Percentiles rank a stretch among this genome's conserved stretches.
These are phyloP conservation scores for Himantopus leucocephalus DNA, from an alignment of 2,113 vertebrate genomes.

Conservation along the genomic window DNA sequence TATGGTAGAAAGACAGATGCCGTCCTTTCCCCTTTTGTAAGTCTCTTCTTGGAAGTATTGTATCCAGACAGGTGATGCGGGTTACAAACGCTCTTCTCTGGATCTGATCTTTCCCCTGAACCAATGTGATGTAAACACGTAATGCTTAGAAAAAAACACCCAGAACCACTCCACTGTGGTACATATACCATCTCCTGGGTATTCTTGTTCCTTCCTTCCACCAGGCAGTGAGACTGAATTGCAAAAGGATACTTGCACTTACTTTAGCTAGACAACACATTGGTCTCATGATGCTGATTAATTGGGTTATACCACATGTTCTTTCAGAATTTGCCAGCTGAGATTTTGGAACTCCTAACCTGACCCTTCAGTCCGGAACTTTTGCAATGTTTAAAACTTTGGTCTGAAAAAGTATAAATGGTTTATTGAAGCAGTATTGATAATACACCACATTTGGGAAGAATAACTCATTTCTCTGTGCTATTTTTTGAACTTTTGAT, in stretches of 20 bases:
- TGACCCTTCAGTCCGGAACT: background rate
- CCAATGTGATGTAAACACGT: background rate
- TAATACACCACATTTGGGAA: background rate
- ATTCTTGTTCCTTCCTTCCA: background rate
- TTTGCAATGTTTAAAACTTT: background rate
- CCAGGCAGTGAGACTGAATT: background rate
- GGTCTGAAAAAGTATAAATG: background rate
- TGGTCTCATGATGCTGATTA: background rate
- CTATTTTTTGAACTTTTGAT: constrained; percentile 61
- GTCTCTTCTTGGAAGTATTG: background rate
- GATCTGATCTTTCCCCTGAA: background rate
- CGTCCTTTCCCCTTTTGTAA: background rate
- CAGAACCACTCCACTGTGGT: background rate
- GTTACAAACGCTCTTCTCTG: background rate
- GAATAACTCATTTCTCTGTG: constrained; percentile 10
- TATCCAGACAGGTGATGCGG: background rate
- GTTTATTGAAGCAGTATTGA: constrained; percentile 61
- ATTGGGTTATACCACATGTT: background rate
- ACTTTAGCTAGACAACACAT: background rate
- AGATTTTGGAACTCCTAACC: background rate
- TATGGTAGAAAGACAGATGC: background rate
- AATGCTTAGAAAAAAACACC: background rate
- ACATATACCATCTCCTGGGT: background rate
- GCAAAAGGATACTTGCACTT: background rate
- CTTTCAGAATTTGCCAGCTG: background rate